A percentile compares a stretch with the other conserved stretches of the same genome.
phyloP scores from a whole-genome alignment of 2,797 vertebrate species.

The Macropodus opercularis region DNA sequence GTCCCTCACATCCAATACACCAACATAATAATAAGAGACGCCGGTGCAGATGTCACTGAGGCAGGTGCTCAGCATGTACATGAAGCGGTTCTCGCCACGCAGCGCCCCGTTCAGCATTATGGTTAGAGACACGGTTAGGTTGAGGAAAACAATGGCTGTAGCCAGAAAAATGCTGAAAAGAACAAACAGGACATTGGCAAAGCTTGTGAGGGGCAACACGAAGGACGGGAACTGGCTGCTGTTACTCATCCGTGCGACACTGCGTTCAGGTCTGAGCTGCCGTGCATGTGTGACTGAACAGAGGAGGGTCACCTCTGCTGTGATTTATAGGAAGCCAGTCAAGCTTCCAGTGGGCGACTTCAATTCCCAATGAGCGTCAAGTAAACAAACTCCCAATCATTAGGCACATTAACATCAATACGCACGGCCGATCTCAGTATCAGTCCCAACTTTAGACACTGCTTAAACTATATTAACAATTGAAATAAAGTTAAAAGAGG shows the following conservation, averaged over 20 bases:
- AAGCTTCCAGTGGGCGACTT: conserved; percentile 9
- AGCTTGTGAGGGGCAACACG: conserved; percentile 72
- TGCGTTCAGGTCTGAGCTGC: conserved; percentile 4
- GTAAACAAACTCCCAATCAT: conserved; percentile 6
- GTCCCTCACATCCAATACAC: conserved; percentile 78
- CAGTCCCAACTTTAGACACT: no score
- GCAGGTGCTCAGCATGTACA: conserved; percentile 87
- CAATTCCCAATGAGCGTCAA: conserved; percentile 17
- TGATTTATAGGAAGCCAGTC: conserved; percentile 28
- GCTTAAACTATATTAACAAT: no score
- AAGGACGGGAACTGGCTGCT: conserved; percentile 47
- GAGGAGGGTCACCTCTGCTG: background rate
- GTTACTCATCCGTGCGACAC: conserved; percentile 65
- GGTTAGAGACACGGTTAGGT: conserved; percentile 76
- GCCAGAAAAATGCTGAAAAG: conserved; percentile 74
- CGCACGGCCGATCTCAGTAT: no score
- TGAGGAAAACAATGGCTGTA: conserved; percentile 74
- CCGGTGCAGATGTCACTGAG: conserved; percentile 82
- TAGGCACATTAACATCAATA: no score
- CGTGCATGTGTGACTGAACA: conserved; percentile 1
- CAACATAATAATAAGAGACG: conserved; percentile 80
- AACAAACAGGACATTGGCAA: conserved; percentile 76
- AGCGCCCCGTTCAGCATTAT: conserved; percentile 73
- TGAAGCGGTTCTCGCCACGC: conserved; percentile 80
- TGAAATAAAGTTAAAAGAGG: no score